Evolutionary conservation across 1,140 invertebrate species (phyloP).

Genomic region (Stegodyphus mimosarum): DNA sequence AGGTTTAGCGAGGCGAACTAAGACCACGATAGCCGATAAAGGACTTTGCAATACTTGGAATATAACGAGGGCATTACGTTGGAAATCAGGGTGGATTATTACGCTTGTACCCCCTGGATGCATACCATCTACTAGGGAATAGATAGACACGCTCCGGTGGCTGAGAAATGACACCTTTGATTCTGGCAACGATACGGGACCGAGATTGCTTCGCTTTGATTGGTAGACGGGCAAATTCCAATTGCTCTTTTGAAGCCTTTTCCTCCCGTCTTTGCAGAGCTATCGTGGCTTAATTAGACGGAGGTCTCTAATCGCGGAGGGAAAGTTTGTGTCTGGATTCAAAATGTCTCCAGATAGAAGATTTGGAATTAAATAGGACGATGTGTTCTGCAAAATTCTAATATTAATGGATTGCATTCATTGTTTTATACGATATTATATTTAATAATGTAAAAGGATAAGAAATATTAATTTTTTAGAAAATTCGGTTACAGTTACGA

Average conservation of each 20-base stretch:
- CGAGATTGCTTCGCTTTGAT: constrained; percentile 33
- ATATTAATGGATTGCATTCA: no score
- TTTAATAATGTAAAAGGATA: no score
- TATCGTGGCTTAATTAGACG: constrained; percentile 30
- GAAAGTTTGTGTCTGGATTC: background rate
- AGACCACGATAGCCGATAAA: constrained; percentile 29
- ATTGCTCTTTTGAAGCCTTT: constrained; percentile 12
- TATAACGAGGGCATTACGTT: constrained; percentile 50
- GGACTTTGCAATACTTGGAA: constrained; percentile 16
- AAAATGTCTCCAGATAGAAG: no score
- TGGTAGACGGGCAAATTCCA: constrained; percentile 37
- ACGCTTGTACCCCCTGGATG: constrained; percentile 22
- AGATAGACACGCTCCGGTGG: constrained; percentile 39
- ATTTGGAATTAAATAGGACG: no score
- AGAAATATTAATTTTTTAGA: no score
- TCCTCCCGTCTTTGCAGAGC: background rate
- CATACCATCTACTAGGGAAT: constrained; percentile 8
- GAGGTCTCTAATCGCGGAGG: background rate
- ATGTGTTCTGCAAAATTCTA: no score
- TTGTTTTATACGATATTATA: no score
- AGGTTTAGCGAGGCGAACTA: constrained; percentile 34
- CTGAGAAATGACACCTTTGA: constrained; percentile 59
- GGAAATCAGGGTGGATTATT: constrained; percentile 44
- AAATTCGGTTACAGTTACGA: no score
- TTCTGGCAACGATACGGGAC: constrained; percentile 27